Evolutionary conservation across 2,113 vertebrate genomes (phyloP), one percentile per base, ranked within the genome.

Genomic region (Tenebrosternarchus preto): DNA sequence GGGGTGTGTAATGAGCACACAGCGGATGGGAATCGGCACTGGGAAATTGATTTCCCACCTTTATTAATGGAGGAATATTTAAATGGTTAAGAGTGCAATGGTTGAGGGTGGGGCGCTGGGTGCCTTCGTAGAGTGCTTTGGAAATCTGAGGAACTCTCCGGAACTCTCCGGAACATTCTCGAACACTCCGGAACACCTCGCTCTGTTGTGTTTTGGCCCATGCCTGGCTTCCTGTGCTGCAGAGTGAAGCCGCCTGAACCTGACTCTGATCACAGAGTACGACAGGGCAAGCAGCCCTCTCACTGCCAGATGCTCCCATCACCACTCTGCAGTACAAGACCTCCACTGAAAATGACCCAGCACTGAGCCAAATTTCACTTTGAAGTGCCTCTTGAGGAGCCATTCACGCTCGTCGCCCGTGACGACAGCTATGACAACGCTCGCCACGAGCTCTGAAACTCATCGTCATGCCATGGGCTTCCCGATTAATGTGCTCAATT

Each of bases 11-110:
- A 90, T 92, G 88, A 89, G 87, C 77, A 82, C 86, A 86, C 77
- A 68, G 74, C 80, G 78, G 72, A 83, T 86, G 80, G 76, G 53
- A 84, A 85, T 87, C 87, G 86, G 85, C 84, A 33, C 72, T 80
- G 80, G 85, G 67, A 90, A 91, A 91, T 91, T 90, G 88, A 90
- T 90, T 89, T 87, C 84, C 77, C 83, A 87, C 88, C 88, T 90
- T 90, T 88, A 88, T 89, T 87, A 89, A 86, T 29, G 76, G 78
- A 84, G 83, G 88, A 89, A 90, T 89, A 89, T 89, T 88, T 91
- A 87, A 92, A 92, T 86, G 85, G 85, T 70, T 77, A 70, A 67
- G 78, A 84, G 85, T 81, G 76, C 73, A 83, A 87, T 72, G 72
- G 66, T 59, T 57, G 39, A 36, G 46, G 70, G 64, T 9, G 43